These are phyloP conservation scores for Anolis carolinensis DNA, from an alignment of 2,113 vertebrate genomes.

Conservation along the genomic window DNA sequence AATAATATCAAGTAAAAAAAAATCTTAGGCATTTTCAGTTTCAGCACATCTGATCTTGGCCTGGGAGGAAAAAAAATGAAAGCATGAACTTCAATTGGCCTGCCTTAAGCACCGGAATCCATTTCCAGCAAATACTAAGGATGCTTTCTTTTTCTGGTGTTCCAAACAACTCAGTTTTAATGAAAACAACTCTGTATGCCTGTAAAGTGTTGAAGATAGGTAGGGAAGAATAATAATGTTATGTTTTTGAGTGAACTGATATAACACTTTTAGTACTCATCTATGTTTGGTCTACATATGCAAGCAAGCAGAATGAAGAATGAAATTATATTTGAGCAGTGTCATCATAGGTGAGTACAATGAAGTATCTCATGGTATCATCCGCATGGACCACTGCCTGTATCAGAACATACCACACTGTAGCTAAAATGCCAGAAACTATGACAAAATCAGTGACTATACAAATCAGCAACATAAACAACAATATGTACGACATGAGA, in stretches of 20 bases:
- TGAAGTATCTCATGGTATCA: too few species aligned
- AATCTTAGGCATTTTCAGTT: neutral
- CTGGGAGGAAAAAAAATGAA: neutral
- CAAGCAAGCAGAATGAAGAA: too few species aligned
- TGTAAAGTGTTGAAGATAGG: neutral
- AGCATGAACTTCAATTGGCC: neutral
- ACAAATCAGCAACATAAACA: too few species aligned
- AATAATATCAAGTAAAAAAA: slow-evolving; percentile 41
- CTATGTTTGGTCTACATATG: neutral
- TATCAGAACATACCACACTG: too few species aligned
- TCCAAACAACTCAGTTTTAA: neutral
- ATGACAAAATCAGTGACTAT: too few species aligned
- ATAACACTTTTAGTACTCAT: neutral
- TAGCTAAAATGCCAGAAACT: too few species aligned
- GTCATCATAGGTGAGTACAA: too few species aligned
- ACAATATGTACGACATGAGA: too few species aligned
- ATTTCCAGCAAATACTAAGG: neutral
- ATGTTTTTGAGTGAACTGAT: neutral
- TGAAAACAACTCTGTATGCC: neutral
- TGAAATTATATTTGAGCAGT: too few species aligned
- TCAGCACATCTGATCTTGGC: neutral
- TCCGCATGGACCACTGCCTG: too few species aligned
- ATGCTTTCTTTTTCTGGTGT: neutral
- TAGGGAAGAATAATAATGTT: neutral
- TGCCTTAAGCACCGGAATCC: neutral